phyloP scores from a whole-genome alignment of 2,888 invertebrate species.

The Beris chalybata region DNA sequence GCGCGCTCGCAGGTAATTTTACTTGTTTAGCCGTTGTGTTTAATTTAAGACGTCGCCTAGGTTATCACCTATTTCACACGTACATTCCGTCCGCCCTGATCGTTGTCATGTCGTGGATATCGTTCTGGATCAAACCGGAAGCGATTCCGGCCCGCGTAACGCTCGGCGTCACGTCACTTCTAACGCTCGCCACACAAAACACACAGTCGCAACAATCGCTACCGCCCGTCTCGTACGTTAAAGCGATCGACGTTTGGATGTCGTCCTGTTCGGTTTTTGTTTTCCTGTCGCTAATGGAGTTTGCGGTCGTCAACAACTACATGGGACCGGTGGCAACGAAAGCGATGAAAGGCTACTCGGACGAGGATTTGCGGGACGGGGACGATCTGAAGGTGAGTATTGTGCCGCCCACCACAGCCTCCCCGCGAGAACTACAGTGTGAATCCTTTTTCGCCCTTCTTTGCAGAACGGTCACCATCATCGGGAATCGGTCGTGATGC shows the following conservation, averaged over 20 bases:
- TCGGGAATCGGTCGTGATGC: constrained; percentile 67
- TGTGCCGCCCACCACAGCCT: too few relatives aligned
- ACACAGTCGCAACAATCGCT: constrained; percentile 92
- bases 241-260: constrained; percentile 92
- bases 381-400: constrained; percentile 73
- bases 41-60: constrained; percentile 82
- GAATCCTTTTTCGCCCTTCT: constrained; percentile 34
- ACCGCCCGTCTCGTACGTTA: constrained; percentile 91
- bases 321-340: constrained; percentile 83
- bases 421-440: too few relatives aligned
- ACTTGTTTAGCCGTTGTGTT: constrained; percentile 90
- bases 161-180: constrained; percentile 84
- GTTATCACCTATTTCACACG: constrained; percentile 91
- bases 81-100: constrained; percentile 93
- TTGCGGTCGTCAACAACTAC: constrained; percentile 86
- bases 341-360: constrained; percentile 87
- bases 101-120: constrained; percentile 96
- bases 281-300: constrained; percentile 93
- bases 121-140: constrained; percentile 94
- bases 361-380: constrained; percentile 75
- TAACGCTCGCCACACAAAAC: constrained; percentile 88
- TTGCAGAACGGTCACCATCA: constrained; percentile 60
- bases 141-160: constrained; percentile 92
- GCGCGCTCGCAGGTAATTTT: constrained; percentile 68
- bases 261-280: constrained; percentile 90